phyloP scores from a whole-genome alignment of 1,140 invertebrate genomes.

The Drosophila kepulauana region DNA sequence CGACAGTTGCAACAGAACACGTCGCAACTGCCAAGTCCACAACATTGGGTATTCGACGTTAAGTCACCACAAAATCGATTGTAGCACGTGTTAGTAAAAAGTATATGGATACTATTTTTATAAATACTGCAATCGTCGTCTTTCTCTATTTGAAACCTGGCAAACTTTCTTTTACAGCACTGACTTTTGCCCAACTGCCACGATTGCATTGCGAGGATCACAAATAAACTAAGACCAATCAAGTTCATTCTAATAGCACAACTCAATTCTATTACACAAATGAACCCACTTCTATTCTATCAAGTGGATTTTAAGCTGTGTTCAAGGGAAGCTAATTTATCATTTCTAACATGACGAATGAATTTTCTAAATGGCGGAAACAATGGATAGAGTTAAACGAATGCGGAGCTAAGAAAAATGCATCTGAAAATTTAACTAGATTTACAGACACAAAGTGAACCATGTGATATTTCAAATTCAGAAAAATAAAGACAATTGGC shows the following conservation, averaged over 20 bases:
- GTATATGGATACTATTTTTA: neutral
- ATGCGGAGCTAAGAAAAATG: too few relatives aligned
- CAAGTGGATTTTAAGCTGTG: too few relatives aligned
- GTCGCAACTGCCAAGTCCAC: slow-evolving; percentile 16
- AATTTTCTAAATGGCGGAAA: neutral
- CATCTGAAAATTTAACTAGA: too few relatives aligned
- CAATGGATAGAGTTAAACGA: too few relatives aligned
- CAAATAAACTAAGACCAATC: neutral
- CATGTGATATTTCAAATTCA: too few relatives aligned
- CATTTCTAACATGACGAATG: too few relatives aligned
- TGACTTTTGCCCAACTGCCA: neutral
- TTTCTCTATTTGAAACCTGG: neutral
- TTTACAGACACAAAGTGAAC: too few relatives aligned
- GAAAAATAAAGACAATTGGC: too few relatives aligned
- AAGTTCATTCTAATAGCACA: neutral
- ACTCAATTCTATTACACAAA: neutral
- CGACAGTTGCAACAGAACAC: slow-evolving; percentile 23
- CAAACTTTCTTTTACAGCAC: neutral
- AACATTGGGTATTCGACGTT: neutral
- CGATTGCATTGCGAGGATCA: neutral
- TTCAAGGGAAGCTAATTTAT: too few relatives aligned
- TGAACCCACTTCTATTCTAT: neutral
- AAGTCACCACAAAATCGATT: neutral
- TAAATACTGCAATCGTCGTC: neutral
- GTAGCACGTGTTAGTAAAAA: neutral